These are phyloP conservation scores for Netta rufina DNA, from an alignment of 2,797 vertebrate species.

Conservation along the genomic window DNA sequence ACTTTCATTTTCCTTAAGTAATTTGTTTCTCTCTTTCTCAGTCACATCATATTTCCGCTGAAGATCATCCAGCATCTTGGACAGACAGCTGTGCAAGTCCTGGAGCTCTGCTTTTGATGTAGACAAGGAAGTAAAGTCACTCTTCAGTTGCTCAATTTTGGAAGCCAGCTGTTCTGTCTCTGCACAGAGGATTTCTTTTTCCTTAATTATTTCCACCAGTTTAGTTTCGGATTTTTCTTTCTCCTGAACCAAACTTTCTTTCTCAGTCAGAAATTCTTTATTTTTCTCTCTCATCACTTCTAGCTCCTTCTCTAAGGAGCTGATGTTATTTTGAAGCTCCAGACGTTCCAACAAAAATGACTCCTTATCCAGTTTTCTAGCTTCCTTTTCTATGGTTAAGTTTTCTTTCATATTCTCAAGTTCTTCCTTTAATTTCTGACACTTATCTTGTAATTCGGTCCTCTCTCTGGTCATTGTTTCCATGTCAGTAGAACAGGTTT, in stretches of 20 bases:
- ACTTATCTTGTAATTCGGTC: conserved; percentile 75
- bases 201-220: conserved; percentile 72
- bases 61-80: conserved; percentile 78
- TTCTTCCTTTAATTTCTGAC: conserved; percentile 74
- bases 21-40: conserved; percentile 67
- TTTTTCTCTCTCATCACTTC: conserved; percentile 65
- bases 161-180: conserved; percentile 75
- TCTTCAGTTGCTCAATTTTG: conserved; percentile 77
- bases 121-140: conserved; percentile 69
- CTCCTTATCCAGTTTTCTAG: conserved; percentile 74
- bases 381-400: conserved; percentile 74
- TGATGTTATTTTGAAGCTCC: conserved; percentile 66
- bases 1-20: conserved; percentile 71
- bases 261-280: conserved; percentile 76
- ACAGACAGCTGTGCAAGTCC: conserved; percentile 69
- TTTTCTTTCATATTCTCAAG: conserved; percentile 70
- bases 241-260: conserved; percentile 71
- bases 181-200: conserved; percentile 70
- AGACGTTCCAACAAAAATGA: conserved; percentile 61
- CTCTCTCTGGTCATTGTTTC: conserved; percentile 78
- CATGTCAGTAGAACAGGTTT: conserved; percentile 74
- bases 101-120: conserved; percentile 79
- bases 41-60: conserved; percentile 61
- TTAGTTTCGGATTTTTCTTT: conserved; percentile 76
- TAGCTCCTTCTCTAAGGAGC: conserved; percentile 76